Evolutionary conservation across 2,113 vertebrate species (phyloP), one percentile per base, ranked within the genome.

Genomic region (Rhagologus leucostigma): DNA sequence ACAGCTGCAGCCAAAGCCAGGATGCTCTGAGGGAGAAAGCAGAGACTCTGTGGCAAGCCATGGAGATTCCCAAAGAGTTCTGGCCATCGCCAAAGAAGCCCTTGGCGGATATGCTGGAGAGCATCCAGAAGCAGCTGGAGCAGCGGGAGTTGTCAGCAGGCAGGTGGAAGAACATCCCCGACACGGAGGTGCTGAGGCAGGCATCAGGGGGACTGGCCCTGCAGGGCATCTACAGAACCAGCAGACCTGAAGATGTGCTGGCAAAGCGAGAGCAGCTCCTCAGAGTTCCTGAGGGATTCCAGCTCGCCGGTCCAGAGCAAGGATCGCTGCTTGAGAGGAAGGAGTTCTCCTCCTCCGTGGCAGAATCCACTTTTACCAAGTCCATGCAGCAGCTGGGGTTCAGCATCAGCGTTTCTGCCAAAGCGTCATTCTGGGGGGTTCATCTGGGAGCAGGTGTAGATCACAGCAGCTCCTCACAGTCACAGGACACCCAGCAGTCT

Each of bases 121-220:
- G 30, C 73, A 78, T 91, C 77, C 80, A 93, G 23, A 83, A 52
- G 57, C 85, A 97, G n/a, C 86, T 97, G 64, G 67, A 64, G 26
- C 14, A 52, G 46, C 77, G 52, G 35, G 80, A 97, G 6, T 7
- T 13, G 1, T 56, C 59, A 23, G 7, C 74, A 19, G 18, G 8
- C 60, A 67, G 44, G 16, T 71, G 13, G 1, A 44, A 94, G 83
- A 97, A 83, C 1, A 21, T 97, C 24, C 47, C 94, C 0, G 95
- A 96, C 8, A 11, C 2, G 7, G 92, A 98, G 17, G 37, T 98
- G 33, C 30, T 98, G 79, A 92, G 41, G 80, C 6, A 33, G 59
- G 97, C 96, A 1, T 98, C 98, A 1, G 97, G 97, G 75, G 98
- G 97, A 1, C 65, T 98, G 62, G 97, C 97, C 50, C 93, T 98